Base-by-base conservation (phyloP, 2,888 invertebrate species). In the Acrobasis consociella region DNA sequence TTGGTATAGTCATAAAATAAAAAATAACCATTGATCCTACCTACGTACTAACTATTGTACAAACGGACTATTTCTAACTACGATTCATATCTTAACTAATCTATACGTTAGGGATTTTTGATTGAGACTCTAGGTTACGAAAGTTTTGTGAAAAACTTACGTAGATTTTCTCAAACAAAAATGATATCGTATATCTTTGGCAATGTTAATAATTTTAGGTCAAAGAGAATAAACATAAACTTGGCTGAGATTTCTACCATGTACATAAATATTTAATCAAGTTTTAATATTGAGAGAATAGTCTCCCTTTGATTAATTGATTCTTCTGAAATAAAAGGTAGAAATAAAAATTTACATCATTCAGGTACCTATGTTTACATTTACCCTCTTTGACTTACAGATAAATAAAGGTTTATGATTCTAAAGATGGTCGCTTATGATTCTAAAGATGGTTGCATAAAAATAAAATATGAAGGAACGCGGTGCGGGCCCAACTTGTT, bases 11-110 rank as follows among this genome's bases (percentile, higher is more conserved):
- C 63, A 64, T 59, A 64, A 64, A 65, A 67, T 64, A 62, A 69
- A 46, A 68, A 69, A 66, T 72, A 72, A 70, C 69, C 72, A 69
- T 74, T 72, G 72, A 67, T 65, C 72, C 72, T 79, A 75, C 70
- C 75, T 81, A 74, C 59, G 53, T 62, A 69, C 77, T 79, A 81
- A 63, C 79, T 81, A 83, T 79, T 83, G 83, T 84, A 85, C 84
- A 84, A 83, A 81, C 79, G 78, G 77, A 72, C 77, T 81, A 79
- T 67, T 65, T 67, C 72, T 72, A 76, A 56, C 76, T 81, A 81
- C 71, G 64, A 70, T 70, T 77, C 75, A 74, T 78, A 78, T 76
- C 72, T 72, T 64, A 65, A 65, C 68, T 72, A 74, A 63, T 67
- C 72, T 82, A 22, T 56, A 56, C 22, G 11, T 11, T 17, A 56